Evolutionary conservation across 1,140 invertebrate species (phyloP), one percentile per base, ranked within the genome.

Genomic region (Leguminivora glycinivorella): DNA sequence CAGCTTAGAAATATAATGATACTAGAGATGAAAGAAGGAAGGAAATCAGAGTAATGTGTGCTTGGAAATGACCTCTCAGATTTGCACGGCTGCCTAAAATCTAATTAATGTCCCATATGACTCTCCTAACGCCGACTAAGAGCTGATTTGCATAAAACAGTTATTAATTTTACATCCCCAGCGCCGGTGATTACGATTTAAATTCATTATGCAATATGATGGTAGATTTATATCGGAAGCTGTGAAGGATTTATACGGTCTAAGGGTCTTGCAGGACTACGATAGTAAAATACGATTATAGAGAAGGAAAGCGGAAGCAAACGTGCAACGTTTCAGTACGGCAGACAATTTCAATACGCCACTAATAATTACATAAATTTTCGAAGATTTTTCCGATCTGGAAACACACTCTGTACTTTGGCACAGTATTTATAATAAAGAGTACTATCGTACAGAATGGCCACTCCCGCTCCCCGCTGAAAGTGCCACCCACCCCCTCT

Each of bases 171-270:
- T 10, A 63, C 58, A 29, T 63, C 26, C 26, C 40, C 40, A 26
- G 56, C 14, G 5, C 25, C 4, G n/a, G 58, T 17, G 58, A 63
- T 63, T 63, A 29, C 22, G 58, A 63, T 63, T 63, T 29, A 63
- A 63, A 63, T 63, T 63, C 58, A 63, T 63, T 63, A 63, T 63
- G 58, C 58, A 63, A 63, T 63, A 63, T 63, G 58, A 63, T 63
- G 58, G 58, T 63, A 63, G 58, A 63, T 17, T 63, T 63, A 63
- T 31, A 17, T 29, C 56, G 4, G 25, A 63, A 29, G 14, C 25
- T 31, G 47, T 22, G 47, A 29, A 63, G 34, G 58, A 63, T 63
- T 63, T 63, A 63, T 63, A 63, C 4, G 58, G 58, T 29, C 58
- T 25, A 14, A 26, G 25, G 56, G 56, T n/a, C n/a, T 1, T 34